Conservation (phyloP, 2,113 vertebrate species). For the Dascyllus trimaculatus region DNA sequence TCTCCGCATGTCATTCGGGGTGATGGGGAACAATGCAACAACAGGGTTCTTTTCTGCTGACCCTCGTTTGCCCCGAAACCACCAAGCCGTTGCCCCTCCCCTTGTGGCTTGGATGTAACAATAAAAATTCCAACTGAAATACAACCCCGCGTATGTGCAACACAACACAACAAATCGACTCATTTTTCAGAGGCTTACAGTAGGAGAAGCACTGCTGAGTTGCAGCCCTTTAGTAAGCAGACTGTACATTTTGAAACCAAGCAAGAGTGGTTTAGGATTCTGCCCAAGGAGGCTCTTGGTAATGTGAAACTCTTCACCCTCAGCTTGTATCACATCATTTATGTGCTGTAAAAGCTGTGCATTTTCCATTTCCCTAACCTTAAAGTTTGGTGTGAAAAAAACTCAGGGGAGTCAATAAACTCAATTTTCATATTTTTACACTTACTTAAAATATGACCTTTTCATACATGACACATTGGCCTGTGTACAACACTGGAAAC, state of each 20-base stretch:
- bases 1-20: constrained; percentile 44
- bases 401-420: background rate
- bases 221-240: constrained; percentile 44
- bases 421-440: constrained; percentile 7
- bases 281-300: constrained; percentile 31
- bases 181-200: constrained; percentile 31
- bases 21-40: constrained; percentile 38
- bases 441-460: constrained; percentile 46
- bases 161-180: constrained; percentile 24
- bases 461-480: constrained; percentile 41
- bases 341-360: constrained; percentile 20
- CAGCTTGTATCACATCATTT: constrained; percentile 38
- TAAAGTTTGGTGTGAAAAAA: constrained; percentile 2
- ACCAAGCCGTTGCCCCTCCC: constrained; percentile 43
- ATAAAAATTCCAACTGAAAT: constrained; percentile 42
- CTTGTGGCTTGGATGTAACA: constrained; percentile 29
- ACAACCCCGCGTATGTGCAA: constrained; percentile 28
- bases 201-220: constrained; percentile 35
- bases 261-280: constrained; percentile 44
- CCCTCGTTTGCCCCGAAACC: constrained; percentile 50
- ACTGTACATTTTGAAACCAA: constrained; percentile 48
- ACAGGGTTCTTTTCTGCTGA: constrained; percentile 49
- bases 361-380: constrained; percentile 2
- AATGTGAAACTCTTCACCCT: constrained; percentile 51
- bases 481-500: constrained; percentile 19